phyloP scores from a whole-genome alignment of 2,113 vertebrate species.

The Neolamprologus ventralis region DNA sequence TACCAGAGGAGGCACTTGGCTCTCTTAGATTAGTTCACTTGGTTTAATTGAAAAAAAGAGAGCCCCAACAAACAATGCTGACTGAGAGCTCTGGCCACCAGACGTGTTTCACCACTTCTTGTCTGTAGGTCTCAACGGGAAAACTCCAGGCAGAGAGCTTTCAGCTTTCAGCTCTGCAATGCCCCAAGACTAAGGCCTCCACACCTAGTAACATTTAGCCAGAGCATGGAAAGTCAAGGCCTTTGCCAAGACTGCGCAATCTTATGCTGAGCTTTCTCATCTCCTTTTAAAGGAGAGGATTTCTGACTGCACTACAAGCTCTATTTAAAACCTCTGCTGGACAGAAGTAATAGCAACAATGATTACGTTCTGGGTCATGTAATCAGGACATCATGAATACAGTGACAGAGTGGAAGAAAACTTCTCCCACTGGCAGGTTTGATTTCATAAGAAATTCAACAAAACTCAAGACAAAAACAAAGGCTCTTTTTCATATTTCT shows the following conservation, averaged over 20 bases:
- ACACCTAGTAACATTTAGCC: not conserved
- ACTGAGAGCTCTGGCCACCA: not conserved
- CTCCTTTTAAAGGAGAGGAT: not conserved
- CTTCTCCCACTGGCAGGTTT: not conserved
- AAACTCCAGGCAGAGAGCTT: not conserved
- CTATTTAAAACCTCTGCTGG: not conserved
- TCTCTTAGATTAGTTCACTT: not conserved
- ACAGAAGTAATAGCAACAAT: not conserved
- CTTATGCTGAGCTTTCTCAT: not conserved
- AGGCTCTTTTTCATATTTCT: not conserved
- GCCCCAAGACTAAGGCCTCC: not conserved
- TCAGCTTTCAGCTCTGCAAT: not conserved
- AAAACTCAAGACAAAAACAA: not conserved
- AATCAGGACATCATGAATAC: not conserved
- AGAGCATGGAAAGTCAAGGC: not conserved
- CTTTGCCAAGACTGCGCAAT: not conserved
- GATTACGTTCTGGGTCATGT: not conserved
- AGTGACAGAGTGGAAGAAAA: not conserved
- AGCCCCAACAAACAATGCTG: not conserved
- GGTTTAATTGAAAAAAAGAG: not conserved
- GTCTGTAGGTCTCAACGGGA: fast-evolving
- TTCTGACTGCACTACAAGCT: not conserved
- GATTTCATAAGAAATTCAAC: not conserved
- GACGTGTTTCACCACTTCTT: not conserved
- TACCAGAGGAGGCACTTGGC: not conserved